phyloP scores from a whole-genome alignment of 2,797 vertebrate genomes.

The Coranthus polyacanthus region DNA sequence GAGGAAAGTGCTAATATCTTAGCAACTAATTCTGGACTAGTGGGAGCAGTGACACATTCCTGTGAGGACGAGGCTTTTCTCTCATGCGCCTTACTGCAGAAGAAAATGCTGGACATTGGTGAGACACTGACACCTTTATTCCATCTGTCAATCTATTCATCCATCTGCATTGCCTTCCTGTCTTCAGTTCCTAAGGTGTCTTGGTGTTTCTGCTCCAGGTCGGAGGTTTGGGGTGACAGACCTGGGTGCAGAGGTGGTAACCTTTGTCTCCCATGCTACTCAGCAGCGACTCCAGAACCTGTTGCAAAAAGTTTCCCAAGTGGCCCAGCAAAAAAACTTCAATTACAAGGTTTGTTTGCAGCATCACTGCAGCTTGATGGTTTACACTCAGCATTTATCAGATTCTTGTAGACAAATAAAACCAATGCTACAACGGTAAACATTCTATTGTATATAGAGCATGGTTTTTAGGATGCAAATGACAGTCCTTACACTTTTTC shows the following conservation, averaged over 20 bases:
- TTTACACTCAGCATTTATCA: not conserved
- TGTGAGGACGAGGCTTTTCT: slow-evolving; percentile 97
- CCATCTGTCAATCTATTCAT: no score
- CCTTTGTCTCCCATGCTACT: slow-evolving; percentile 93
- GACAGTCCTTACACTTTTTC: not conserved
- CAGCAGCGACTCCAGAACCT: slow-evolving; percentile 94
- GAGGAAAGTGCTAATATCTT: slow-evolving; percentile 97
- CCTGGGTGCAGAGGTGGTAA: slow-evolving; percentile 93
- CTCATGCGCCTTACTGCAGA: slow-evolving; percentile 89
- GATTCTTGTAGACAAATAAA: not conserved
- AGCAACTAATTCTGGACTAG: slow-evolving; percentile 94
- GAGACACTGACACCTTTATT: slow-evolving; percentile 5
- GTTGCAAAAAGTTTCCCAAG: slow-evolving; percentile 93
- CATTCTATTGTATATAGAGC: not conserved
- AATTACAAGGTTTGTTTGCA: slow-evolving; percentile 90
- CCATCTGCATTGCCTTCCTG: not conserved
- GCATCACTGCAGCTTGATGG: not conserved
- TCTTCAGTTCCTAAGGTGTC: not conserved
- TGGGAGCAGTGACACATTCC: slow-evolving; percentile 94
- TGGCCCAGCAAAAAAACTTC: slow-evolving; percentile 94
- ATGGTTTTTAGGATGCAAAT: not conserved
- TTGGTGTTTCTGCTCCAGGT: slow-evolving; percentile 78
- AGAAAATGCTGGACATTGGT: slow-evolving; percentile 96
- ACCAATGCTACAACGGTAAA: not conserved
- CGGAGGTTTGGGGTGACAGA: slow-evolving; percentile 93